Evolutionary conservation across 2,113 vertebrate species (phyloP).

Genomic region (Bubo blakistoni): DNA sequence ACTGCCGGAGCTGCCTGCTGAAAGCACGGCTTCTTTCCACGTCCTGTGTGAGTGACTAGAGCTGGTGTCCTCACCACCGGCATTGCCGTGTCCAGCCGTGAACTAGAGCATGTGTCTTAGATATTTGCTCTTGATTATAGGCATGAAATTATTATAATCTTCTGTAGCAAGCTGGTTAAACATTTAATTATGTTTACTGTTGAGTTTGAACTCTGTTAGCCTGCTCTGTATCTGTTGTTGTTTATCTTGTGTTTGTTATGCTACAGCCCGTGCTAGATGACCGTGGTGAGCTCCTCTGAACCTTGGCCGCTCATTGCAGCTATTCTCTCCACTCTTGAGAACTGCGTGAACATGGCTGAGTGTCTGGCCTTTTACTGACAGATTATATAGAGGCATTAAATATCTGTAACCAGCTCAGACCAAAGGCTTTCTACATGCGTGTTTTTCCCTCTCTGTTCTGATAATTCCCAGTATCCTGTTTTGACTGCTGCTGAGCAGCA

Average conservation of each 20-base stretch:
- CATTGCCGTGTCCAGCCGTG: not conserved
- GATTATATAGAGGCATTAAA: accelerated
- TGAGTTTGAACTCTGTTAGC: not conserved
- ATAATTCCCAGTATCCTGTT: not conserved
- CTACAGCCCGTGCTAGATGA: accelerated
- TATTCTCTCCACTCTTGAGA: not conserved
- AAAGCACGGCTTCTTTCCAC: not conserved
- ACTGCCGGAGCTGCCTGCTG: accelerated
- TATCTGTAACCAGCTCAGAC: not conserved
- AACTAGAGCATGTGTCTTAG: accelerated
- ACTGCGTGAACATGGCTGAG: accelerated
- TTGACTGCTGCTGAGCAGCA: not conserved
- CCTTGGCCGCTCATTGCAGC: accelerated
- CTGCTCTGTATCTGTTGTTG: not conserved
- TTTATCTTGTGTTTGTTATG: not conserved
- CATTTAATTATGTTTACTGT: accelerated
- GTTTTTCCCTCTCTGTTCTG: not conserved
- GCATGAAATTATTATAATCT: accelerated
- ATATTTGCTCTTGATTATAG: accelerated
- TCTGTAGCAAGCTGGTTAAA: accelerated
- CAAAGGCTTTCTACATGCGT: accelerated
- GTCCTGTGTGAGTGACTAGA: not conserved
- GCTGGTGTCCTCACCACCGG: not conserved
- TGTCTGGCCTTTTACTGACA: not conserved
- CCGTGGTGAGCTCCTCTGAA: not conserved